Conservation (phyloP, 92 coral and sea anemone species). For the Phymanthus crucifer region DNA sequence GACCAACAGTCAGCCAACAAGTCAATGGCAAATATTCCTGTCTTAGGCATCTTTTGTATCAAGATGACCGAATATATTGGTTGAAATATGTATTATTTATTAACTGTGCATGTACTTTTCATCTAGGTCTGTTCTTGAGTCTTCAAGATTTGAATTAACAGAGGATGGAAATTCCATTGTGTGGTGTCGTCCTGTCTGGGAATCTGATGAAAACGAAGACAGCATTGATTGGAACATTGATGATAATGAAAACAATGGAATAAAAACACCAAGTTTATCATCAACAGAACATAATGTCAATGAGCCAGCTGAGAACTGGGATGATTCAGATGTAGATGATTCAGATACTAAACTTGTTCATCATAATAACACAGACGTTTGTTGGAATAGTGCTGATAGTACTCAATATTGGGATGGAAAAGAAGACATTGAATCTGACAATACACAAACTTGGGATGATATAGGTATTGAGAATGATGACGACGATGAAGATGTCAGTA, state of each 20-base stretch:
- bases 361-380: constrained; percentile 21
- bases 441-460: not conserved
- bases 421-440: not conserved
- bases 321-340: constrained; percentile 28
- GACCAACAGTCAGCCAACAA: no score
- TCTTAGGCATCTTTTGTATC: no score
- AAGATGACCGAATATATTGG: no score
- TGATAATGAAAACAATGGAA: not conserved
- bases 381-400: constrained; percentile 39
- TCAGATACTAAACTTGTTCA: not conserved
- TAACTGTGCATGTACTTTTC: no score
- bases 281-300: constrained; percentile 4
- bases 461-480: constrained; percentile 43
- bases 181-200: constrained; percentile 56
- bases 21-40: no score
- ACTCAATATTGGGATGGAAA: constrained; percentile 50
- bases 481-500: not conserved
- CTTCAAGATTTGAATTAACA: constrained; percentile 47
- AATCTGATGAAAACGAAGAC: constrained; percentile 56
- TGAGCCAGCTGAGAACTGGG: constrained; percentile 38
- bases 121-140: constrained; percentile 52
- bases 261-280: not conserved
- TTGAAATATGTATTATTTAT: not conserved
- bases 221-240: constrained; percentile 35
- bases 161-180: constrained; percentile 56